Conservation (phyloP, 2,888 invertebrate species). For the Herminia tarsipennalis region DNA sequence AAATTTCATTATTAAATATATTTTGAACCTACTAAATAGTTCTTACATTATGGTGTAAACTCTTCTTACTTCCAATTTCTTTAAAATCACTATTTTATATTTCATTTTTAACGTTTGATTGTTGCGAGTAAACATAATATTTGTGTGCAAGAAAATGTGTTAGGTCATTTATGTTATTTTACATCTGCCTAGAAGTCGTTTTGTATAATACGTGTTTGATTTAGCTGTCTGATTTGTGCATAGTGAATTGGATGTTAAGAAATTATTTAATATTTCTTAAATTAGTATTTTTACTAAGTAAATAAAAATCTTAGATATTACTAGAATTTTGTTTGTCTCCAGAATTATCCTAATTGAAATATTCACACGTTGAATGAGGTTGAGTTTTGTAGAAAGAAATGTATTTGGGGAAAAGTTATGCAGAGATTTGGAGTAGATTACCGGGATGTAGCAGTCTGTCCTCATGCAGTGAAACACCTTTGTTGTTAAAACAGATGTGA, state of each 20-base stretch:
- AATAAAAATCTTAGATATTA: conserved; percentile 36
- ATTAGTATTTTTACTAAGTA: conserved; percentile 37
- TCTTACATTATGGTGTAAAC: too few species aligned
- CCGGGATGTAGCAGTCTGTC: too few species aligned
- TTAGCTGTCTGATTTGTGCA: conserved; percentile 27
- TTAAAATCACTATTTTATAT: too few species aligned
- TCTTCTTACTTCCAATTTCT: too few species aligned
- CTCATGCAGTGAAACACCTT: too few species aligned
- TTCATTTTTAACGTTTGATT: background rate
- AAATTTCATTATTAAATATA: too few species aligned
- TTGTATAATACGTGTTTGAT: conserved; percentile 13
- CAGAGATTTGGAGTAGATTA: too few species aligned
- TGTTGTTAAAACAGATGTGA: too few species aligned
- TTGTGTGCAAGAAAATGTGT: conserved; percentile 1
- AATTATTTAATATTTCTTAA: conserved; percentile 39
- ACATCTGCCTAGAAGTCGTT: conserved; percentile 4
- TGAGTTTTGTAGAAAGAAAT: too few species aligned
- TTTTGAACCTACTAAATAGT: too few species aligned
- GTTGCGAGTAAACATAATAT: background rate
- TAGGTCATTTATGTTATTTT: conserved; percentile 20
- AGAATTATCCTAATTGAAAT: conserved; percentile 13
- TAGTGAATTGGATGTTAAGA: conserved; percentile 40
- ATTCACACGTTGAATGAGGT: too few species aligned
- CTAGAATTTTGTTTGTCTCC: conserved; percentile 24
- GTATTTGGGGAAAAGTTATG: too few species aligned